phyloP scores from a whole-genome alignment of 2,888 invertebrate genomes.

The Nomada lathburiana region DNA sequence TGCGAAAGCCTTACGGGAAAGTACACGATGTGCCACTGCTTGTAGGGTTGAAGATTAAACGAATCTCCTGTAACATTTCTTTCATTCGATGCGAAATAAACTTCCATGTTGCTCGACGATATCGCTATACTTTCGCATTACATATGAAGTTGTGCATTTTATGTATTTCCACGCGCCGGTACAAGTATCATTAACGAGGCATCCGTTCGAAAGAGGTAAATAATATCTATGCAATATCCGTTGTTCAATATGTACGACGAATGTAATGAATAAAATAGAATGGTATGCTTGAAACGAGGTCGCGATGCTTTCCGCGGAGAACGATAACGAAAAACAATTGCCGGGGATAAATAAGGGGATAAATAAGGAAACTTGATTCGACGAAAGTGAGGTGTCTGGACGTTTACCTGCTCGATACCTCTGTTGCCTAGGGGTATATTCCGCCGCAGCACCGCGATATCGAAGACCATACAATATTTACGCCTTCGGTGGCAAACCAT shows the following conservation, averaged over 20 bases:
- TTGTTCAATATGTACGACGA: constrained; percentile 53
- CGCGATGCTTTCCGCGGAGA: constrained; percentile 49
- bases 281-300: constrained; percentile 43
- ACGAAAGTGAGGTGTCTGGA: constrained; percentile 50
- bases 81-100: background rate
- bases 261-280: constrained; percentile 35
- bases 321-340: constrained; percentile 73
- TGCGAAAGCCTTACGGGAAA: constrained; percentile 59
- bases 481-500: constrained; percentile 73
- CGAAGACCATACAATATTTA: constrained; percentile 75
- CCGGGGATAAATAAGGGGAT: constrained; percentile 72
- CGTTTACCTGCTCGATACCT: constrained; percentile 49
- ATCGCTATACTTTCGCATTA: background rate
- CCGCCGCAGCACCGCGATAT: constrained; percentile 48
- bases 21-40: constrained; percentile 50
- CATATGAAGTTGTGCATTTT: background rate
- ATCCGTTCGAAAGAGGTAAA: constrained; percentile 11
- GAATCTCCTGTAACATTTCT: constrained; percentile 22
- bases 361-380: constrained; percentile 74
- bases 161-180: background rate
- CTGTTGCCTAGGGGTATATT: constrained; percentile 54
- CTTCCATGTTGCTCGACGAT: background rate
- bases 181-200: constrained; percentile 34
- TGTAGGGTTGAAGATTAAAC: constrained; percentile 52
- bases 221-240: constrained; percentile 20